Evolutionary conservation across 1,140 invertebrate species (phyloP).

Genomic region (Drosophila teissieri): DNA sequence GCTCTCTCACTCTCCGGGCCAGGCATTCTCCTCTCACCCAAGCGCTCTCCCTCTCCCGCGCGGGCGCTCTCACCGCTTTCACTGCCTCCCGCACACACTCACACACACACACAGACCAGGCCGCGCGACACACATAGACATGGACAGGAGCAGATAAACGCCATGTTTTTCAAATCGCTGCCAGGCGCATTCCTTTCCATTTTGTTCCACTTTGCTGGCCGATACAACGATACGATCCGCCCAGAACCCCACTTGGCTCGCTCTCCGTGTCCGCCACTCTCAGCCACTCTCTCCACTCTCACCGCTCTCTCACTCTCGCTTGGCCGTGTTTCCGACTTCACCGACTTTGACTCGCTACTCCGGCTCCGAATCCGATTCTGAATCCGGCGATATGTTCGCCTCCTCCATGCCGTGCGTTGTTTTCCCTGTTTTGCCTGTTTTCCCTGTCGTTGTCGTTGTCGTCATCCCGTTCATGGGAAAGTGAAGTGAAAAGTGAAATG

Average conservation of each 20-base stretch:
- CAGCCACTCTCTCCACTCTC: conserved; percentile 31
- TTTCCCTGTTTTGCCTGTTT: conserved; percentile 19
- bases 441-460: conserved; percentile 39
- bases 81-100: conserved; percentile 52
- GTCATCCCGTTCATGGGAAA: conserved; percentile 72
- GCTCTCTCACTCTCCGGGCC: conserved; percentile 16
- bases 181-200: conserved; percentile 75
- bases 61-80: conserved; percentile 77
- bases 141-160: conserved; percentile 29
- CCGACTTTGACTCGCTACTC: conserved; percentile 79
- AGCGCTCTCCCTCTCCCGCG: conserved; percentile 45
- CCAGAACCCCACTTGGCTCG: conserved; percentile 25
- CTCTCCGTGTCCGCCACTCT: conserved; percentile 25
- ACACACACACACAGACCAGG: conserved; percentile 2
- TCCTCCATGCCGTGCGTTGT: conserved; percentile 32
- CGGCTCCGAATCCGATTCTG: conserved; percentile 51
- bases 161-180: conserved; percentile 71
- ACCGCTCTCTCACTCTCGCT: conserved; percentile 68
- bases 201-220: conserved; percentile 71
- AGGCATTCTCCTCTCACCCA: conserved; percentile 18
- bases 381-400: conserved; percentile 41
- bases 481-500: conserved; percentile 84
- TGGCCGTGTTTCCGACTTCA: conserved; percentile 75
- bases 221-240: conserved; percentile 38
- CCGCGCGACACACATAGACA: conserved; percentile 65